Base-by-base conservation (phyloP, 2,113 vertebrate genomes). In the Calyptomena viridis region DNA sequence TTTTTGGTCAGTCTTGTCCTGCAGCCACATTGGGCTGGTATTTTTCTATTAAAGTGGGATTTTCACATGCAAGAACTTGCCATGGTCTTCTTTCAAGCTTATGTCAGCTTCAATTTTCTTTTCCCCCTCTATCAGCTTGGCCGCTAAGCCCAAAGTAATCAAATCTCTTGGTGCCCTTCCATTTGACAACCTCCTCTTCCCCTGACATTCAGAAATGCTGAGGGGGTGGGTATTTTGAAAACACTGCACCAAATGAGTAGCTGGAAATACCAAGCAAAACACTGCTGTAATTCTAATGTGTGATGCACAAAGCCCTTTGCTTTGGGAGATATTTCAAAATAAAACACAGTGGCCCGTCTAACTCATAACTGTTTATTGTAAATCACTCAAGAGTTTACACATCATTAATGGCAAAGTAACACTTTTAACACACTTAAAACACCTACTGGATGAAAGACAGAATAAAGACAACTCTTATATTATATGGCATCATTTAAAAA, bases 361-460 rank as follows among this genome's bases (percentile, higher is more conserved):
- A 95, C 90, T 96, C 59, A 8, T 93, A 94, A 83, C 86, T 87
- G 89, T 98, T 98, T 98, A 98, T 95, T 97, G 96, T 92, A 97
- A 97, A 97, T 97, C 95, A 97, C 94, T 96, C 91, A 78, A 89
- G 63, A 94, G 90, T 96, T 95, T 89, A 94, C 90, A 98, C 84
- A 77, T 94, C 87, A 95, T 83, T 95, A 95, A 97, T 97, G 96
- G 95, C 94, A 97, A 98, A 98, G 87, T 92, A 97, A 97, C 95
- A 97, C 91, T 52, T 89, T 89, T 94, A 94, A 89, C 95, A 97
- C 92, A 52, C 89, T 90, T 95, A 94, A 89, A 97, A 97, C 89
- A 97, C 89, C 94, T 93, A 88, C 92, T 81, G 77, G 93, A 89
- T 95, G 95, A 97, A 97, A 94, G 97, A 97, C 87, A 96, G 96